Conservation (phyloP, 2,888 invertebrate genomes). For the Agrochola circellaris region DNA sequence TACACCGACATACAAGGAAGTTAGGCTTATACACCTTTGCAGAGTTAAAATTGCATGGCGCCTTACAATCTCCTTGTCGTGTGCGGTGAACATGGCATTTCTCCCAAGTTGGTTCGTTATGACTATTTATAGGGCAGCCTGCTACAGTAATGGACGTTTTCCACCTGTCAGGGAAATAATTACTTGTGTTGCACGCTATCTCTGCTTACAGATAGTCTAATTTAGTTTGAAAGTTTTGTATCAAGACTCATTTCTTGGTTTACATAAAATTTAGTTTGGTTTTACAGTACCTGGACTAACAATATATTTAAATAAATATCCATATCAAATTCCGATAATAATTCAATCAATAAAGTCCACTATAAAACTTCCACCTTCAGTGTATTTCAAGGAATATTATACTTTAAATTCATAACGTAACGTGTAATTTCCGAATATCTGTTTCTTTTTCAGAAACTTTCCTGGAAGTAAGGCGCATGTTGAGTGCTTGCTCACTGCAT, state of each 20-base stretch:
- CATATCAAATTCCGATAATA: not conserved
- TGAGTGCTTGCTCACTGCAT: not conserved
- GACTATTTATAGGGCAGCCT: slow-evolving; percentile 27
- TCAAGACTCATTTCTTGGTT: not conserved
- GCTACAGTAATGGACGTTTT: slow-evolving; percentile 37
- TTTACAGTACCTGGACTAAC: not conserved
- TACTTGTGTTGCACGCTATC: slow-evolving; percentile 36
- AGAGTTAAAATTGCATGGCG: slow-evolving; percentile 33
- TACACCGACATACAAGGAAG: not conserved
- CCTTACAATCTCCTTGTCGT: slow-evolving; percentile 20
- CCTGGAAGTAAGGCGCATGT: not conserved
- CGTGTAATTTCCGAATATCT: not conserved
- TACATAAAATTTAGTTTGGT: not conserved
- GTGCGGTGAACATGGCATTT: slow-evolving; percentile 35
- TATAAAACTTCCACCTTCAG: not conserved
- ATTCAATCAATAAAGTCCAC: not conserved
- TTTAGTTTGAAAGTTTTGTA: slow-evolving; percentile 21
- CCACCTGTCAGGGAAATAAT: slow-evolving; percentile 39
- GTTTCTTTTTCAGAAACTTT: not conserved
- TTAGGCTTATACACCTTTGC: not conserved
- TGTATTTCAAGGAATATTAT: not conserved
- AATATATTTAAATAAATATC: not conserved
- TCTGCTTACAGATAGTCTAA: slow-evolving; percentile 4
- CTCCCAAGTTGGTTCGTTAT: slow-evolving; percentile 46
- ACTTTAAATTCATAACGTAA: not conserved